Evolutionary conservation across 2,113 vertebrate species (phyloP), one percentile per base, ranked within the genome.

Genomic region (Laticauda colubrina): DNA sequence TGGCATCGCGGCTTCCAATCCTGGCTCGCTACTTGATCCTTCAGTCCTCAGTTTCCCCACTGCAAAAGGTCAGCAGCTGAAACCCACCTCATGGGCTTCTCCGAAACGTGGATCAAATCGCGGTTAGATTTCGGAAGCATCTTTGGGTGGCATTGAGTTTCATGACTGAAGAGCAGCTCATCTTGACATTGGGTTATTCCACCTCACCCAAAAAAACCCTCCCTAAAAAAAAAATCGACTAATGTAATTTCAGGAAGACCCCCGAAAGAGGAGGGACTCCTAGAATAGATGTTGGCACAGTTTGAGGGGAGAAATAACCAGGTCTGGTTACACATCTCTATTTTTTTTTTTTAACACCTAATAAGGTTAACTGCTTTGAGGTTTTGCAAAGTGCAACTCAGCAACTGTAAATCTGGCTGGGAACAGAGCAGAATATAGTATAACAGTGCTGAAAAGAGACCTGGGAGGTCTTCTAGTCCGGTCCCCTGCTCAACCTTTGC

Each of bases 321-420:
- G 93, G 87, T 97, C 95, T 88, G 89, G 95, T 96, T 97, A 96
- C 96, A 2, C 45, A 53, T 12, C 9, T 29, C 12, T 12, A 3
- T 45, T 5, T 24, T 48, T 56, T 75, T 88, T 92, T 85, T 93
- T 9, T 9, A 51, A 87, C 85, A 87, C 96, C 97, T 96, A 96
- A 96, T 93, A 96, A 94, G 96, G 96, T 4, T 91, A 93, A 5
- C 4, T 87, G 29, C 61, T 93, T 53, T 20, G 81, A 34, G 26
- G 9, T 81, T 61, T 85, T 59, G 88, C 91, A 92, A 95, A 95
- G 89, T 94, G 88, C 94, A 93, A 94, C 87, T 64, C 51, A 86
- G 51, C 39, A 23, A 8, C 48, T 18, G 34, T 56, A 55, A 90
- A 90, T 90, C 56, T 69, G 29, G 0, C 12, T 23, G n/a, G 9